Evolutionary conservation across 37 sponge, comb jelly and placozoan genomes (phyloP).

Genomic region (Theonella swinhoei): DNA sequence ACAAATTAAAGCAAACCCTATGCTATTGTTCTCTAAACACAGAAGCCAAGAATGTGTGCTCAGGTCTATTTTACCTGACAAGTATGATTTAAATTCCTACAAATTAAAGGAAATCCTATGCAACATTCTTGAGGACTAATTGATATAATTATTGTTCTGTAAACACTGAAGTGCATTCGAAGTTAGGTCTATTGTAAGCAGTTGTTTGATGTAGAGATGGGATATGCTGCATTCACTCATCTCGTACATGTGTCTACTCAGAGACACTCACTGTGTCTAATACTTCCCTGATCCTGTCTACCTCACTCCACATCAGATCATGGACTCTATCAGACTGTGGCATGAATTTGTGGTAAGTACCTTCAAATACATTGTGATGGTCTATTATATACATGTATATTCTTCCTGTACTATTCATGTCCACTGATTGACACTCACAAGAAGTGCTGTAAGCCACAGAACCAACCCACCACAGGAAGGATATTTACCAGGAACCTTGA

Average conservation of each 20-base stretch:
- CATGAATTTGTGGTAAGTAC: background rate
- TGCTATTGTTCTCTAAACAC: no score
- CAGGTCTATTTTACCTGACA: no score
- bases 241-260: background rate
- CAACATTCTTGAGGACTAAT: no score
- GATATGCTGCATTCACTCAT: background rate
- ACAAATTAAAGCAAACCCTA: no score
- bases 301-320: background rate
- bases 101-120: no score
- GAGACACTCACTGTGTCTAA: background rate
- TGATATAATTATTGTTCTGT: no score
- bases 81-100: no score
- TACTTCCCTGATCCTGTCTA: background rate
- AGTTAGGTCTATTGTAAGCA: background rate
- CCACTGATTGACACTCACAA: background rate
- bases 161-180: background rate
- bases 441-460: background rate
- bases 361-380: background rate
- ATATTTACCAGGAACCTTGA: background rate
- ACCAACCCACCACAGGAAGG: background rate
- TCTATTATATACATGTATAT: no score
- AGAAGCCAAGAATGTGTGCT: no score
- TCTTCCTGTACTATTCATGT: background rate
- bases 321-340: background rate
- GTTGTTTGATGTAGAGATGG: background rate